These are phyloP conservation scores for Lacerta agilis DNA, from an alignment of 2,797 vertebrate species.

Conservation along the genomic window DNA sequence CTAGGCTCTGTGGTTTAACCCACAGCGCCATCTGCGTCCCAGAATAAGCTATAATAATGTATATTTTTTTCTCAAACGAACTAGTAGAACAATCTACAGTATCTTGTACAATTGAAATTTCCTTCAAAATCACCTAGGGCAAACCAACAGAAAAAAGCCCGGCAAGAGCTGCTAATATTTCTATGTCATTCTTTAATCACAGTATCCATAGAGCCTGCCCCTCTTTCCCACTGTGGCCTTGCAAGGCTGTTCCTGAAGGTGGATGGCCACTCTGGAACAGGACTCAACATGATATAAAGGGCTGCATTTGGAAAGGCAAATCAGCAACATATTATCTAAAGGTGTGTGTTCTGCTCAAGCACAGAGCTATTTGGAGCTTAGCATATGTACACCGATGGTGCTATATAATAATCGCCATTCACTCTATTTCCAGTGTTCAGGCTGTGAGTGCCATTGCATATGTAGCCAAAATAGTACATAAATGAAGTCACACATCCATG, in stretches of 20 bases:
- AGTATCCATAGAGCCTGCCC: background rate
- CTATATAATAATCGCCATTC: background rate
- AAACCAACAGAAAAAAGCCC: no score
- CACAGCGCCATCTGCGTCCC: no score
- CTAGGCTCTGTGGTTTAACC: no score
- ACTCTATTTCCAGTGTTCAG: background rate
- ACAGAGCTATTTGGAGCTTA: background rate
- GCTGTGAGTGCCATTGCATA: background rate
- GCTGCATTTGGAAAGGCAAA: background rate
- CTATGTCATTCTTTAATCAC: background rate
- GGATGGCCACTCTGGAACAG: background rate
- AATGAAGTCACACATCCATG: background rate
- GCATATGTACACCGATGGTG: background rate
- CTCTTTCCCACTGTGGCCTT: background rate
- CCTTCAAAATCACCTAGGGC: constrained; percentile 4
- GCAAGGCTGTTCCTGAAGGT: background rate
- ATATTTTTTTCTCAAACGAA: background rate
- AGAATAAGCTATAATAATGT: background rate
- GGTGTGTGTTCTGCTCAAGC: background rate
- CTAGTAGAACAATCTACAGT: background rate
- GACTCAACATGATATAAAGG: background rate
- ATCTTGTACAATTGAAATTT: background rate
- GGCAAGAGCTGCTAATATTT: no score
- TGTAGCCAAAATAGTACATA: background rate
- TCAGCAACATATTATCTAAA: background rate